These are phyloP conservation scores for Eudasyphora cyanicolor DNA, from an alignment of 2,888 invertebrate species.

Conservation along the genomic window DNA sequence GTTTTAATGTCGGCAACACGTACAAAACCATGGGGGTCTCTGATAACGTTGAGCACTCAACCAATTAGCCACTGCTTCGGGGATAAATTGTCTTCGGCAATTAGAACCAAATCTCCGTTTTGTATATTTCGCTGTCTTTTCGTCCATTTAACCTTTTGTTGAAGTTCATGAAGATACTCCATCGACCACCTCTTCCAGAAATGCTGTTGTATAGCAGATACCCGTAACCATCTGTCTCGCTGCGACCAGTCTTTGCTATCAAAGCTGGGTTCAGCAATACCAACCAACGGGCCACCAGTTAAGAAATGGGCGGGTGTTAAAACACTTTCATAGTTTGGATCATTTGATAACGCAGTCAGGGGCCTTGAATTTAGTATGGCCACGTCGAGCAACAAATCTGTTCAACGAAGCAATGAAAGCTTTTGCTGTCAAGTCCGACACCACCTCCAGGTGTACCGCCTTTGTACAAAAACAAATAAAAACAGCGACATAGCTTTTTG, in stretches of 20 bases:
- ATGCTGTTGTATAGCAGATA: conserved; percentile 47
- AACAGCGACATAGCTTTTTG: conserved; percentile 43
- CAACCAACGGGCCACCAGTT: conserved; percentile 56
- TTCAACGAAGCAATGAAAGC: conserved; percentile 60
- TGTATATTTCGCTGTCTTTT: conserved; percentile 43
- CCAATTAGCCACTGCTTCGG: conserved; percentile 28
- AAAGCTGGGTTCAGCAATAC: conserved; percentile 18
- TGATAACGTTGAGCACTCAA: background rate
- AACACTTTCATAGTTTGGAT: conserved; percentile 61
- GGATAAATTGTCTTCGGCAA: conserved; percentile 44
- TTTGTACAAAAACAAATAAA: conserved; percentile 46
- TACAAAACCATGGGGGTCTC: background rate
- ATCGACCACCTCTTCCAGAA: conserved; percentile 52
- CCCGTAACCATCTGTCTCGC: conserved; percentile 13
- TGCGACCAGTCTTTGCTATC: background rate
- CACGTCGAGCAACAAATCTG: conserved; percentile 60
- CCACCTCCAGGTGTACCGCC: conserved; percentile 58
- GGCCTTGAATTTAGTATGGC: conserved; percentile 64
- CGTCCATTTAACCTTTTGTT: conserved; percentile 54
- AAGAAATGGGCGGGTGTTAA: conserved; percentile 60
- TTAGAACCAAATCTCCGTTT: conserved; percentile 50
- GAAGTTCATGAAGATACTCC: conserved; percentile 54
- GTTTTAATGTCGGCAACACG: conserved; percentile 34
- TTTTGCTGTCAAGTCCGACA: conserved; percentile 55
- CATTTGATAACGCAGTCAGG: conserved; percentile 49